Percentiles rank a stretch among this genome's conserved stretches.
These are phyloP conservation scores for Gulo gulo DNA, from an alignment of 2,113 vertebrate genomes.

Conservation along the genomic window DNA sequence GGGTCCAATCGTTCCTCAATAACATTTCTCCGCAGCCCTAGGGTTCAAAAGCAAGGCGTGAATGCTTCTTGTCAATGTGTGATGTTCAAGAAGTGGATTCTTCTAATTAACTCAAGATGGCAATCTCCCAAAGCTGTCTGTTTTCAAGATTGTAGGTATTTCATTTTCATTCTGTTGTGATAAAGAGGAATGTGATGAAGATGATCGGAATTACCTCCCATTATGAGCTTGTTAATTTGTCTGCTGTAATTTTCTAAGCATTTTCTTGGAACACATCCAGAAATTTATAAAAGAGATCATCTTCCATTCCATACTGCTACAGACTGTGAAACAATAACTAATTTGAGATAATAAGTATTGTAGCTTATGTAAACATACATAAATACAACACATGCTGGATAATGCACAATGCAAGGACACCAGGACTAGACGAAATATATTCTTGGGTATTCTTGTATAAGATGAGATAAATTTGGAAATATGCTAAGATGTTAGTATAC, in stretches of 20 bases:
- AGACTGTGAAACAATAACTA: constrained; percentile 51
- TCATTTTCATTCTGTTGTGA: constrained; percentile 53
- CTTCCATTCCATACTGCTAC: constrained; percentile 50
- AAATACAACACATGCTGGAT: constrained; percentile 30
- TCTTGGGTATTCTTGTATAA: constrained; percentile 2
- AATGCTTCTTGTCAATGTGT: background rate
- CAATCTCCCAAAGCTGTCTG: constrained; percentile 55
- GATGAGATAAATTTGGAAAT: background rate
- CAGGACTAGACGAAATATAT: background rate
- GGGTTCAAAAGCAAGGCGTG: background rate
- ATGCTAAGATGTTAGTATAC: background rate
- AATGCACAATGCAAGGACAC: background rate
- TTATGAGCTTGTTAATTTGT: constrained; percentile 65
- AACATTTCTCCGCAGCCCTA: background rate
- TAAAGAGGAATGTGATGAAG: constrained; percentile 29
- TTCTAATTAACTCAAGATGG: constrained; percentile 54
- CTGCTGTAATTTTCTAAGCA: constrained; percentile 59
- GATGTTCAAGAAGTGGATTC: constrained; percentile 12
- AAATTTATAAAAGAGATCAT: constrained; percentile 57
- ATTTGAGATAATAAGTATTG: constrained; percentile 57
- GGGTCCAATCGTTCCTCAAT: background rate
- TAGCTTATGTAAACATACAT: constrained; percentile 56
- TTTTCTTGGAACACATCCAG: constrained; percentile 67
- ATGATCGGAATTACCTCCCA: constrained; percentile 1
- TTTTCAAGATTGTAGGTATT: constrained; percentile 44